These are phyloP conservation scores for Spisula subtruncata DNA, from an alignment of 2,888 invertebrate species.

Conservation along the genomic window DNA sequence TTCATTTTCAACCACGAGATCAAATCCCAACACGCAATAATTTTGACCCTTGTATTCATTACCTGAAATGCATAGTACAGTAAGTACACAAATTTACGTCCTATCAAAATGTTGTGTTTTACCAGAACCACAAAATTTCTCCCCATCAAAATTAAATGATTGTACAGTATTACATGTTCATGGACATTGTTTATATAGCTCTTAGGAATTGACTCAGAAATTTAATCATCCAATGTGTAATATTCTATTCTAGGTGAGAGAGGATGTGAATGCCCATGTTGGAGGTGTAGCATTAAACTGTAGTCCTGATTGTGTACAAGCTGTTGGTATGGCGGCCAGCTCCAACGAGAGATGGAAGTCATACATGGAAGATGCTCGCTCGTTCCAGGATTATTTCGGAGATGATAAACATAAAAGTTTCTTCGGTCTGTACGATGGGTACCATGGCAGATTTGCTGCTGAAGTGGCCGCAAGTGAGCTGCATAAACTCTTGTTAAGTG, in stretches of 20 bases:
- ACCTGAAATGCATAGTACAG: no score
- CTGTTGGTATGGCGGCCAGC: conserved; percentile 82
- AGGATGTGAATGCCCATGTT: conserved; percentile 80
- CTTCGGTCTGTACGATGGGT: conserved; percentile 85
- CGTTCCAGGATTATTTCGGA: conserved; percentile 86
- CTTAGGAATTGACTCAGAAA: no score
- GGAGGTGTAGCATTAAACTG: conserved; percentile 81
- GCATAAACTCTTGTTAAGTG: conserved; percentile 83
- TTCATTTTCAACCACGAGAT: no score
- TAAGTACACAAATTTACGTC: no score
- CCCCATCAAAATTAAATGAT: no score
- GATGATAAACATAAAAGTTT: conserved; percentile 85
- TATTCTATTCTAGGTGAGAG: conserved; percentile 36
- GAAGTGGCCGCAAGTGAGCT: conserved; percentile 84
- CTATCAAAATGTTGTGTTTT: no score
- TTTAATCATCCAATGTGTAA: no score
- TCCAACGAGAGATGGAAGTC: conserved; percentile 85
- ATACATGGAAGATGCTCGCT: conserved; percentile 85
- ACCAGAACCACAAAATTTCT: no score
- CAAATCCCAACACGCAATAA: no score
- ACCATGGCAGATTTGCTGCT: conserved; percentile 85
- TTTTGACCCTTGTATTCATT: no score
- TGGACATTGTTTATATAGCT: no score
- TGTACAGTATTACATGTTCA: no score
- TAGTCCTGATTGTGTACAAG: conserved; percentile 78